Base-by-base conservation (phyloP, 2,888 invertebrate genomes). In the Phyllotreta cruciferae region DNA sequence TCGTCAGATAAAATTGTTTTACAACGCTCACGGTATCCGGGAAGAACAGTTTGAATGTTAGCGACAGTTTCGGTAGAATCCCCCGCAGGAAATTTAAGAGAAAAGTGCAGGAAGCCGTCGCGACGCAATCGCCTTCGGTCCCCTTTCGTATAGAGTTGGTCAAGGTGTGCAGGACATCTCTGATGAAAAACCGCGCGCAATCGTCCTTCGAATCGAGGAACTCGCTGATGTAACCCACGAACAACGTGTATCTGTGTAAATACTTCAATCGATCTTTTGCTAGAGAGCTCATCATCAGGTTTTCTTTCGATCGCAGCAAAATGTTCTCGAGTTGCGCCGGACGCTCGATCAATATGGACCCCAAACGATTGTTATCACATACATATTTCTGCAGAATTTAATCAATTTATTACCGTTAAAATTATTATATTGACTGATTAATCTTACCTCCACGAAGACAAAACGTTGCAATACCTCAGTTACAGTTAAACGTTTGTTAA, bases 81-180 rank as follows among this genome's bases (percentile, higher is more conserved):
- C 78, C 77, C 52, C 74, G 73, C 0, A 87, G 66, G 54, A 86
- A 81, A 6, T 74, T 66, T 58, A 80, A 75, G 0, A 88, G 75
- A 62, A 83, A 85, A 72, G 78, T 78, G 13, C 74, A 70, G 3
- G 75, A 70, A n/a, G 73, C 73, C 50, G 66, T 63, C 35, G 79
- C 71, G 6, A 83, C 77, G 11, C 80, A 74, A 1, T 74, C 68
- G 54, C 63, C 56, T 6, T 79, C 75, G 7, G 75, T 74, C 13
- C 76, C 72, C 50, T 76, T 75, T 3, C 83, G 83, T 1, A 86
- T 84, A 1, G 85, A 79, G 69, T 86, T 81, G 1, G 85, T 75
- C 14, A 88, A 75, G 57, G 83, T 84, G 66, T 84, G 83, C 56
- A 84, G 83, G 5, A 85, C 80, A 69, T 86, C 88, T 70, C 85